These are phyloP conservation scores for Polyploca ridens DNA, from an alignment of 2,888 invertebrate genomes.

Conservation along the genomic window DNA sequence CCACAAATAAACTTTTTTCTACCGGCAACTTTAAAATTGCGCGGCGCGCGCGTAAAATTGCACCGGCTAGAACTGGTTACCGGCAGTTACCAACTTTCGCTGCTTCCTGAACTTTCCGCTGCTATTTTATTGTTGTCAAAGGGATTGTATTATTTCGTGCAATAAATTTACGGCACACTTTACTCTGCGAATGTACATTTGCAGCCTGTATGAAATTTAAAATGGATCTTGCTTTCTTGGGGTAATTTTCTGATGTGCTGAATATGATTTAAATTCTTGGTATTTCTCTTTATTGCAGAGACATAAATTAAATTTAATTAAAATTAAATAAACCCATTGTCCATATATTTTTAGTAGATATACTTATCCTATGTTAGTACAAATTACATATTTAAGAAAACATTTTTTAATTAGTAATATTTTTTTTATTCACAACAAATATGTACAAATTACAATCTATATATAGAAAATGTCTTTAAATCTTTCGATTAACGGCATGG, in stretches of 20 bases:
- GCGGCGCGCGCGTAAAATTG: constrained; percentile 56
- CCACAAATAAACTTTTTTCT: constrained; percentile 50
- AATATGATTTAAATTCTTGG: constrained; percentile 18
- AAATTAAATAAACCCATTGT: no score
- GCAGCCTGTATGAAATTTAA: background rate
- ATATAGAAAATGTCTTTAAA: no score
- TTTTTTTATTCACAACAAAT: background rate
- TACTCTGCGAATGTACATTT: background rate
- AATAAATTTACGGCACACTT: background rate
- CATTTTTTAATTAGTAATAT: no score
- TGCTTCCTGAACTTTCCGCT: constrained; percentile 44
- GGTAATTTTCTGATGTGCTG: background rate
- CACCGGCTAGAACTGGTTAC: constrained; percentile 52
- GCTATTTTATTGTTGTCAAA: constrained; percentile 56
- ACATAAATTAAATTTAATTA: no score
- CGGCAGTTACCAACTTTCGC: constrained; percentile 58
- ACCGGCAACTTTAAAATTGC: constrained; percentile 62
- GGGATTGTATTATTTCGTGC: constrained; percentile 22
- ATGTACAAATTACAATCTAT: background rate
- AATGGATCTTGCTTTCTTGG: background rate
- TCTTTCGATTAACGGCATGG: no score
- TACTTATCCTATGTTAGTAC: no score
- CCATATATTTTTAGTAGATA: no score
- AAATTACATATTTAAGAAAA: no score
- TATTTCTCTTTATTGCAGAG: background rate